These are phyloP conservation scores for Altica lythri DNA, from an alignment of 2,888 invertebrate genomes.

Conservation along the genomic window DNA sequence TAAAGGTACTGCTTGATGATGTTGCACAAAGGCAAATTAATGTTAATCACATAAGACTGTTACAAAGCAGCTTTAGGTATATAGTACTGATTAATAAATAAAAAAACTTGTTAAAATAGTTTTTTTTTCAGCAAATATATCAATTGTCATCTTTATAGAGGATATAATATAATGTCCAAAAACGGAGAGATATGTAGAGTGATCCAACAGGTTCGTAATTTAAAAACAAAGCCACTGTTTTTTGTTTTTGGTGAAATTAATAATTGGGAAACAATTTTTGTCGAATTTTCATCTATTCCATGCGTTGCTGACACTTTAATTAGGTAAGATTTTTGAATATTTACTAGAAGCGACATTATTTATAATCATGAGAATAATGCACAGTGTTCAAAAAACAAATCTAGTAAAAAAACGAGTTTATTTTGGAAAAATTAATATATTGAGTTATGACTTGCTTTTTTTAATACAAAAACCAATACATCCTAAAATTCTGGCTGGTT, in stretches of 20 bases:
- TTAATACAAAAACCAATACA: too few relatives aligned
- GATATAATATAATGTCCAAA: constrained; percentile 64
- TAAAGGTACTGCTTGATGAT: constrained; percentile 67
- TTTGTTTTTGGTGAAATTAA: constrained; percentile 91
- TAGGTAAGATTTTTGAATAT: too few relatives aligned
- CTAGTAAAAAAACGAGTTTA: too few relatives aligned
- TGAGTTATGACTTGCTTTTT: too few relatives aligned
- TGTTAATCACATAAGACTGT: constrained; percentile 43
- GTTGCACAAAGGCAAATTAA: constrained; percentile 59
- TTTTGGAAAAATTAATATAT: too few relatives aligned
- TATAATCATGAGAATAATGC: too few relatives aligned
- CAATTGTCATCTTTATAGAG: constrained; percentile 59
- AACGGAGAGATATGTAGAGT: constrained; percentile 46
- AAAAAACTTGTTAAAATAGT: too few relatives aligned
- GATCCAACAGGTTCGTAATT: neutral
- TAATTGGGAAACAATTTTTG: constrained; percentile 84
- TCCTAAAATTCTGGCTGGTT: too few relatives aligned
- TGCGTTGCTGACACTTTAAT: constrained; percentile 74
- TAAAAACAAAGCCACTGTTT: constrained; percentile 8
- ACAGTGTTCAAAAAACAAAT: too few relatives aligned
- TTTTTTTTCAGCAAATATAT: constrained; percentile 51
- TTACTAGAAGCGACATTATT: too few relatives aligned
- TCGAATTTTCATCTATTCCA: constrained; percentile 73
- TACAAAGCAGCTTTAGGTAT: constrained; percentile 57
- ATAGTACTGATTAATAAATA: constrained; percentile 35